phyloP scores from a whole-genome alignment of 1,140 invertebrate species.

The Samia ricini region DNA sequence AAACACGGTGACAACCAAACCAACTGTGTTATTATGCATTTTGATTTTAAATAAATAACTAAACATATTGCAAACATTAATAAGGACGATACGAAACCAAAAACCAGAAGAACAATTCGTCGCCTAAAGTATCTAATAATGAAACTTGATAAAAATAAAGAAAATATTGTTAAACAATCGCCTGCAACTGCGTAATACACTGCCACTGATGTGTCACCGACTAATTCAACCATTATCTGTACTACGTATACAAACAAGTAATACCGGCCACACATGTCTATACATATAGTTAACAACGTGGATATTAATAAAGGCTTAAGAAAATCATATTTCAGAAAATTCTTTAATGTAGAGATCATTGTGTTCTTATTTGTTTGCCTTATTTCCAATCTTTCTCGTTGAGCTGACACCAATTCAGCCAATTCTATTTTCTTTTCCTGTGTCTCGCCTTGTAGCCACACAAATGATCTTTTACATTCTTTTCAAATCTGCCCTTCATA shows the following conservation, averaged over 20 bases:
- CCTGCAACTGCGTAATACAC: constrained; percentile 34
- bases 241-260: constrained; percentile 36
- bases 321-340: constrained; percentile 30
- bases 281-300: constrained; percentile 25
- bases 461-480: constrained; percentile 25
- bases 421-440: constrained; percentile 23
- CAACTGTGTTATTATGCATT: neutral
- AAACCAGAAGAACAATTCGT: constrained; percentile 31
- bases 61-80: constrained; percentile 39
- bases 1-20: constrained; percentile 31
- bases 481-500: constrained; percentile 30
- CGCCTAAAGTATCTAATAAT: constrained; percentile 32
- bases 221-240: constrained; percentile 40
- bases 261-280: constrained; percentile 39
- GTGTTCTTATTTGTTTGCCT: neutral
- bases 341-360: neutral
- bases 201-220: constrained; percentile 29
- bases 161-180: constrained; percentile 32
- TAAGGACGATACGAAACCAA: constrained; percentile 23
- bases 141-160: constrained; percentile 28
- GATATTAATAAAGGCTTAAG: constrained; percentile 34
- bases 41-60: constrained; percentile 21
- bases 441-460: constrained; percentile 30
- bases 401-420: constrained; percentile 20
- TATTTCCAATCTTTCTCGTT: constrained; percentile 6